Percentiles rank a stretch among this genome's conserved stretches.
Evolutionary conservation across 2,113 vertebrate genomes (phyloP).

Genomic region (Argyrosomus japonicus): DNA sequence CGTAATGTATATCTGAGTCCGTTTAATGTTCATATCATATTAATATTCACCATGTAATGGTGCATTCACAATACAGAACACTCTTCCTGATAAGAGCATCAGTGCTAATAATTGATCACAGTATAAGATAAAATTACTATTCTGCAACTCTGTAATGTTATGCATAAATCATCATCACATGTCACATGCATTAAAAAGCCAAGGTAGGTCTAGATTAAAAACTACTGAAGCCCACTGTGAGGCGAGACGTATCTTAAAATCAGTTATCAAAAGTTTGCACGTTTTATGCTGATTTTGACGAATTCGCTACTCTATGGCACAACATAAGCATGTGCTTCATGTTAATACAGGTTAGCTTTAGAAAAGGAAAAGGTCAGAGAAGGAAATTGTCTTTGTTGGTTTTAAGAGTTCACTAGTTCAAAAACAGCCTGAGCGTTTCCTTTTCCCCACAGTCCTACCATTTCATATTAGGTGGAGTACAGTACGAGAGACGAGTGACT

Average conservation of each 20-base stretch:
- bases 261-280: not conserved
- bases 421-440: not conserved
- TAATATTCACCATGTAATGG: constrained; percentile 39
- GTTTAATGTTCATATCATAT: constrained; percentile 63
- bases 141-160: constrained; percentile 3
- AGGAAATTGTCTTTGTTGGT: not conserved
- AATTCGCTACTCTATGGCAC: not conserved
- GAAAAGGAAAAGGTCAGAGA: constrained; percentile 12
- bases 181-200: constrained; percentile 14
- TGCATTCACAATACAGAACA: constrained; percentile 42
- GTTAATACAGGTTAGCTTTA: constrained; percentile 68
- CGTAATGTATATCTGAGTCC: constrained; percentile 14
- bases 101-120: constrained; percentile 48
- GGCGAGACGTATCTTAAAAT: not conserved
- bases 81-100: constrained; percentile 22
- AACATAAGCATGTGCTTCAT: constrained; percentile 17
- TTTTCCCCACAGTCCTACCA: constrained; percentile 29
- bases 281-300: not conserved
- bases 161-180: constrained; percentile 17
- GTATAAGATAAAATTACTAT: constrained; percentile 20
- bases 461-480: not conserved
- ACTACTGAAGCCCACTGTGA: not conserved
- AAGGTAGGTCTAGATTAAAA: not conserved
- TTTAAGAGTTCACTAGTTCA: not conserved
- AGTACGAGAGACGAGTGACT: not conserved